Evolutionary conservation across 2,888 invertebrate species (phyloP).

Genomic region (Mesorhabditis sp.): DNA sequence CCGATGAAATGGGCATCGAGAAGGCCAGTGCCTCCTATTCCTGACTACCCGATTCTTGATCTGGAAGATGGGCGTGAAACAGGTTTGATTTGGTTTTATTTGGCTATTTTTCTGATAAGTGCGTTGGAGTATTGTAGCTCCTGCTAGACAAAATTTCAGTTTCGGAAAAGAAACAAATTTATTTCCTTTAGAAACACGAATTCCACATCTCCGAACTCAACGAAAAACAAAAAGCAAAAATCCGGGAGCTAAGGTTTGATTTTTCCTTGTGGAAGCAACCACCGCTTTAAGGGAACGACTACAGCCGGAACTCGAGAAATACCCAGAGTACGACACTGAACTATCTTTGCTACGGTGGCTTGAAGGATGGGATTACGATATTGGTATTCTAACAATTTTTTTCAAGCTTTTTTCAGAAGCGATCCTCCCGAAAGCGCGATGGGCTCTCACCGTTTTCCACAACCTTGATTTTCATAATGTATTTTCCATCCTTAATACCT

Average conservation of each 20-base stretch:
- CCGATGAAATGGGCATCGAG: too few species aligned
- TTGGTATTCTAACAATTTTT: slow-evolving; percentile 34
- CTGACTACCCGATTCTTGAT: too few species aligned
- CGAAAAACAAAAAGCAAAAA: slow-evolving; percentile 25
- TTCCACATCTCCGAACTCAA: slow-evolving; percentile 23
- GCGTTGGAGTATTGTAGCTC: too few species aligned
- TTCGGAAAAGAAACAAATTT: too few species aligned
- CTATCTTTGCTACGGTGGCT: slow-evolving; percentile 50
- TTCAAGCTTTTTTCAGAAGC: slow-evolving; percentile 19
- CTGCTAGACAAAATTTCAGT: too few species aligned
- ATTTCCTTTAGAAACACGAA: slow-evolving; percentile 19
- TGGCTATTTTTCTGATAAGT: too few species aligned
- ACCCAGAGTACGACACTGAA: slow-evolving; percentile 43
- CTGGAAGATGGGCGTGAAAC: too few species aligned
- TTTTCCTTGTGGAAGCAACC: neutral
- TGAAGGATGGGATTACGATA: slow-evolving; percentile 50
- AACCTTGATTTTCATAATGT: slow-evolving; percentile 19
- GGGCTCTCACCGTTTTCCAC: slow-evolving; percentile 18
- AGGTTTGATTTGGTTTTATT: too few species aligned
- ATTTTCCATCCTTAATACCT: neutral
- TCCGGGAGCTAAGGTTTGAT: slow-evolving; percentile 24
- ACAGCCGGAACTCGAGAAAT: slow-evolving; percentile 10
- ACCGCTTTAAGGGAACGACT: neutral
- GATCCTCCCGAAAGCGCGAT: slow-evolving; percentile 30
- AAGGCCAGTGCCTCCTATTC: too few species aligned